These are phyloP conservation scores for Semibalanus balanoides DNA, from an alignment of 1,140 invertebrate species.

Conservation along the genomic window DNA sequence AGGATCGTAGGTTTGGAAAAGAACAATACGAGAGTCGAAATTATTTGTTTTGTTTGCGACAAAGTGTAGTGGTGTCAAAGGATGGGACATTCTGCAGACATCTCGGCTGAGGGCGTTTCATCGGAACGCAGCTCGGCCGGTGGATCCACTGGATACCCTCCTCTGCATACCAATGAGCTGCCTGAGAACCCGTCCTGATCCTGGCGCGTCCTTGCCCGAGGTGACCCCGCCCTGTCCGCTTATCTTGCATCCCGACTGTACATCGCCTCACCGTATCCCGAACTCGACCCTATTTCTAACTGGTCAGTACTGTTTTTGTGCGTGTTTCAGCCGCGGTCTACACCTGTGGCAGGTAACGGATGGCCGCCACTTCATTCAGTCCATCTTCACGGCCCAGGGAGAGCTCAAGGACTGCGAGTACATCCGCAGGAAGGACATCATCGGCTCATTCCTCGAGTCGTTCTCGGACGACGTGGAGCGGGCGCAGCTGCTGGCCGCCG, in stretches of 20 bases:
- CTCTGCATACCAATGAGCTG: background rate
- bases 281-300: no score
- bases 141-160: no score
- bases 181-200: background rate
- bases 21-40: no score
- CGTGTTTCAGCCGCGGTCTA: slow-evolving; percentile 37
- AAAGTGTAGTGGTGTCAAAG: no score
- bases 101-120: no score
- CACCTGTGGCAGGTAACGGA: slow-evolving; percentile 48
- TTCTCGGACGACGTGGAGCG: slow-evolving; percentile 39
- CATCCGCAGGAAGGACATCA: slow-evolving; percentile 35
- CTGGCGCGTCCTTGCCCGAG: no score
- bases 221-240: no score
- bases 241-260: background rate
- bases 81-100: no score
- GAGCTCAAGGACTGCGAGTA: slow-evolving; percentile 49
- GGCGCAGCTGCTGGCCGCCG: slow-evolving; percentile 20
- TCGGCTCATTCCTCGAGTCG: slow-evolving; percentile 38
- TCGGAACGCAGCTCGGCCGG: no score
- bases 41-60: no score
- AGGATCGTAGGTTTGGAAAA: no score
- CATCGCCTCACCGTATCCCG: background rate
- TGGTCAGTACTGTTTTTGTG: slow-evolving; percentile 21
- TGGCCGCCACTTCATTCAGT: slow-evolving; percentile 46
- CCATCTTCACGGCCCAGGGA: slow-evolving; percentile 42